Evolutionary conservation across 2,888 invertebrate species (phyloP).

Genomic region (Pyralis farinalis): DNA sequence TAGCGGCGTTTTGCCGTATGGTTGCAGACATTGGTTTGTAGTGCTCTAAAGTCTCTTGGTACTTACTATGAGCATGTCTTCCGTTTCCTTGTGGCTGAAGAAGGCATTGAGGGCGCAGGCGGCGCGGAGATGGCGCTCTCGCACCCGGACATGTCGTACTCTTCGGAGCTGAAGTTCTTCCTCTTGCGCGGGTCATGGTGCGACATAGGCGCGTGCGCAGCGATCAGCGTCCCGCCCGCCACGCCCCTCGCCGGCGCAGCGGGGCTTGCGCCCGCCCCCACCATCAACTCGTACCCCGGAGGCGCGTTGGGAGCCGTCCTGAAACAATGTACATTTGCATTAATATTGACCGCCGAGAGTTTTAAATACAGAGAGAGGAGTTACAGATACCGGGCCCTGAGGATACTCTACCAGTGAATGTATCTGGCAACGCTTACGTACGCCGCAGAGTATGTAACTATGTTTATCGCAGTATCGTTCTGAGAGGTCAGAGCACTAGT

Average conservation of each 20-base stretch:
- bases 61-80: constrained; percentile 57
- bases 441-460: no score
- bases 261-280: constrained; percentile 29
- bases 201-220: constrained; percentile 22
- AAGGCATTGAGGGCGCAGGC: constrained; percentile 13
- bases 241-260: constrained; percentile 20
- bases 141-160: constrained; percentile 39
- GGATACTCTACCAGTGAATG: no score
- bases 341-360: no score
- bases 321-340: constrained; percentile 15
- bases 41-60: no score
- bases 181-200: constrained; percentile 38
- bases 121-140: constrained; percentile 25
- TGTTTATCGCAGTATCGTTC: no score
- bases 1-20: no score
- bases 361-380: no score
- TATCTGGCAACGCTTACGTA: no score
- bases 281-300: constrained; percentile 57
- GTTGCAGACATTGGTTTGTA: no score
- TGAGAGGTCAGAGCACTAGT: no score
- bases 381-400: no score
- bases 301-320: constrained; percentile 41
- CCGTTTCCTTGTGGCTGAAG: constrained; percentile 36
- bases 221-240: constrained; percentile 21
- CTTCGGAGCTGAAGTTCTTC: constrained; percentile 35